Base-by-base conservation (phyloP, 64 coral and sea anemone genomes). In the Exaiptasia diaphana region DNA sequence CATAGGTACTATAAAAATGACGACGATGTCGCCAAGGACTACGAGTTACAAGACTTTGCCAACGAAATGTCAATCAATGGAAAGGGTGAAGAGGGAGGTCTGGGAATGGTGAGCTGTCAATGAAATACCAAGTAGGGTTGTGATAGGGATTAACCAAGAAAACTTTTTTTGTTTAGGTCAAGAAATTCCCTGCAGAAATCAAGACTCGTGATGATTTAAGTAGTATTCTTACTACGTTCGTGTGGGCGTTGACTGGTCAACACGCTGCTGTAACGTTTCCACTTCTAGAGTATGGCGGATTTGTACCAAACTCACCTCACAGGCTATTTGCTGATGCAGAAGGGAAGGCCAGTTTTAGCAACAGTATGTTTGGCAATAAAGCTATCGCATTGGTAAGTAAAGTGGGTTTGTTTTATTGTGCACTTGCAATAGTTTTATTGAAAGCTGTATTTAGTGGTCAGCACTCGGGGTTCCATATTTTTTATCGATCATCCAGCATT, bases 301-400 rank as follows among this genome's bases (percentile, higher is more conserved):
- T 93, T 77, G 55, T 99, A 39, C 95, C 95, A 0, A 99, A 99
- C 41, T 73, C 95, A 55, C 95, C 95, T 5, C 90, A 99, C 32
- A 84, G 95, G 49, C 46, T 99, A 21, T 99, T 89, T 58, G 90
- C 60, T 74, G 90, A 93, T 46, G 46, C 59, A 33, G 70, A 99
- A 1, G 85, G 90, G 0, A 79, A 57, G 3, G 65, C 53, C 24
- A 53, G 40, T 17, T 99, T 92, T 67, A 88, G 83, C 20, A 89
- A 85, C 35, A 50, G 75, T 34, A 99, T 99, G 95, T 99, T 99
- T 88, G 95, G 95, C 41, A 99, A 99, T 61, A 99, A 99, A 76
- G 89, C 84, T 32, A 77, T 93, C 41, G 95, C 95, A 18, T 41
- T 99, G 85, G 95, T 99, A 81, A 83, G 68, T 53, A 38, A 11